Conservation (phyloP, 2,797 vertebrate genomes). For the Melanitta fusca region DNA sequence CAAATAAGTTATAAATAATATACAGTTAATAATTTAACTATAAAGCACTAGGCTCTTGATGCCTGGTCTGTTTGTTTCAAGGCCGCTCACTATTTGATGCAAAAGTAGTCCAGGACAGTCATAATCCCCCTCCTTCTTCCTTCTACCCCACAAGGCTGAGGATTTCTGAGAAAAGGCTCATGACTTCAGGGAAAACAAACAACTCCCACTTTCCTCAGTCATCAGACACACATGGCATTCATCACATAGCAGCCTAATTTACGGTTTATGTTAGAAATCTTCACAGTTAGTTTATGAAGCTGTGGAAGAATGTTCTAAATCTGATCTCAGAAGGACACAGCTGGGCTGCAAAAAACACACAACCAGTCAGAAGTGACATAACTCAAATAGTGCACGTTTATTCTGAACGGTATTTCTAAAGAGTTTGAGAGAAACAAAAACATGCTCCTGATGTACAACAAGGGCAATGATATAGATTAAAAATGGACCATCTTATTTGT, state of each 20-base stretch:
- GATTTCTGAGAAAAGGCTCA: neutral
- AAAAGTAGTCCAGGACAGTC: neutral
- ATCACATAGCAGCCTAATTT: neutral
- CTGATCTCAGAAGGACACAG: neutral
- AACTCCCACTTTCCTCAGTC: neutral
- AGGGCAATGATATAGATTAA: conserved; percentile 50
- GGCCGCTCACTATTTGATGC: neutral
- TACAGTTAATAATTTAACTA: neutral
- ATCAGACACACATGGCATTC: neutral
- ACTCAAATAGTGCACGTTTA: conserved; percentile 74
- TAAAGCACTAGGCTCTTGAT: neutral
- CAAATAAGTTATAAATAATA: neutral
- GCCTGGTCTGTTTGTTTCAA: neutral
- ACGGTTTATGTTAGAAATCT: neutral
- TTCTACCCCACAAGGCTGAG: neutral
- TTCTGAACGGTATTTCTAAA: conserved; percentile 69
- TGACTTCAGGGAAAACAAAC: neutral
- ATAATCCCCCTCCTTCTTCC: neutral
- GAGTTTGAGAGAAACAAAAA: conserved; percentile 66
- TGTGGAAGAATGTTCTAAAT: neutral
- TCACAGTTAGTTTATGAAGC: neutral
- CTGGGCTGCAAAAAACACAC: neutral
- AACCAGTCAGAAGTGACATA: conserved; percentile 32
- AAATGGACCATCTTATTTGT: conserved; percentile 51
- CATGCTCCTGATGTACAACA: conserved; percentile 69